Conservation (phyloP, 2,113 vertebrate species). For the Glareola pratincola region DNA sequence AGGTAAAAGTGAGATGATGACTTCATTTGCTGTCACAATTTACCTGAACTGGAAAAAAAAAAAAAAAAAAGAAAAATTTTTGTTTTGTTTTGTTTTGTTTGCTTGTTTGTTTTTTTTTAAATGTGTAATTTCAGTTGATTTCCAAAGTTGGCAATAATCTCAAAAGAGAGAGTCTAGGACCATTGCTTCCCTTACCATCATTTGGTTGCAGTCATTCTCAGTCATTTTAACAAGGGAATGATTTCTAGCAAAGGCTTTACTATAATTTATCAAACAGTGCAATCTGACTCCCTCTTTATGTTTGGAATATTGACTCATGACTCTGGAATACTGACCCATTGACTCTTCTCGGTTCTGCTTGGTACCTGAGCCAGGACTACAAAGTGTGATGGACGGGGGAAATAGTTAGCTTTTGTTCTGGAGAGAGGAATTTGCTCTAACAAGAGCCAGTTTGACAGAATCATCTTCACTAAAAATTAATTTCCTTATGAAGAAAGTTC, state of each 20-base stretch:
- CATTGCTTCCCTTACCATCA: neutral
- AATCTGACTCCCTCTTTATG: neutral
- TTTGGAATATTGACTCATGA: slow-evolving; percentile 6
- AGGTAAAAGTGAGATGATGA: neutral
- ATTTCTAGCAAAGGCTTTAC: neutral
- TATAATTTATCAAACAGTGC: neutral
- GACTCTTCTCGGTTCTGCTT: neutral
- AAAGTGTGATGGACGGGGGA: neutral
- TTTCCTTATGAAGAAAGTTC: neutral
- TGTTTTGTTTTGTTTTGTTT: no score
- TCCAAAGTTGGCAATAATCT: neutral
- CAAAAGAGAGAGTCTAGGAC: neutral
- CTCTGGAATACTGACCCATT: neutral
- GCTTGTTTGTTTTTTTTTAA: neutral
- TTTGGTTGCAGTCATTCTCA: neutral
- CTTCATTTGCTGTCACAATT: neutral
- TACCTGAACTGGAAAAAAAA: neutral
- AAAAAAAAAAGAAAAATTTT: no score
- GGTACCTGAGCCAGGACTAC: neutral
- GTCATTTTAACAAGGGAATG: slow-evolving; percentile 6
- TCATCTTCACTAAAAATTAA: neutral
- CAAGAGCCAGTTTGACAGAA: neutral
- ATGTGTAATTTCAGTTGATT: neutral
- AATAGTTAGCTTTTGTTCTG: neutral
- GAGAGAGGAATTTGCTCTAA: neutral